These are phyloP conservation scores for Chloropsis cyanopogon DNA, from an alignment of 2,113 vertebrate genomes.

Conservation along the genomic window DNA sequence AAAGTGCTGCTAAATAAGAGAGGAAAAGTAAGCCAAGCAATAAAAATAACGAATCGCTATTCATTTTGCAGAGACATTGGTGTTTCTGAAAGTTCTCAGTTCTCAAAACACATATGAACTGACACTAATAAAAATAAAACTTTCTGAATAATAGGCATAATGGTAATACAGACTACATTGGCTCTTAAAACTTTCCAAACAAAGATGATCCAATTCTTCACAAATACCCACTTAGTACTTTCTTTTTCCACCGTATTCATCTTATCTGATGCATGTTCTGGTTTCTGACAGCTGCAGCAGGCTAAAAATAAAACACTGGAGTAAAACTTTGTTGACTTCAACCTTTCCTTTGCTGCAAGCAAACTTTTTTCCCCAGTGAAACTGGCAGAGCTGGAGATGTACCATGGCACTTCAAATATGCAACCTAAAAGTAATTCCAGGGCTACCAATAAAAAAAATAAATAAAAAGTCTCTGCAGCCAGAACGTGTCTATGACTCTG, in stretches of 20 bases:
- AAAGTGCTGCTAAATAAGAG: not conserved
- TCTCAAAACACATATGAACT: not conserved
- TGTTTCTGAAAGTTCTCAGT: not conserved
- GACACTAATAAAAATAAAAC: not conserved
- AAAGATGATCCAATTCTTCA: not conserved
- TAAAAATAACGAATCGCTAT: not conserved
- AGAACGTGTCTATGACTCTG: not conserved
- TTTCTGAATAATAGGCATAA: not conserved
- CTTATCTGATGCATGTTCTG: not conserved
- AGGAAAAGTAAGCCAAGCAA: not conserved
- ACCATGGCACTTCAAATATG: not conserved
- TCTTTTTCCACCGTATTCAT: not conserved
- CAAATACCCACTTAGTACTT: not conserved
- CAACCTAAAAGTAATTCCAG: not conserved
- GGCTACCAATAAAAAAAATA: not conserved
- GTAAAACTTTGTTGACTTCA: not conserved
- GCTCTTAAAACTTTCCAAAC: not conserved
- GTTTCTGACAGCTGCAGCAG: not conserved
- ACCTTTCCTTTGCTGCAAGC: not conserved
- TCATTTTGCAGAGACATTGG: not conserved
- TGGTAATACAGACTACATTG: not conserved
- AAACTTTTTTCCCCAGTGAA: not conserved
- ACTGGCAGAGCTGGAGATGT: not conserved
- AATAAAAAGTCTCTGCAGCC: not conserved
- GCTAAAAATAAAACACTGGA: not conserved